A percentile compares a stretch with the other conserved stretches of the same genome.
Evolutionary conservation across 2,113 vertebrate genomes (phyloP).

Genomic region (Capra hircus): DNA sequence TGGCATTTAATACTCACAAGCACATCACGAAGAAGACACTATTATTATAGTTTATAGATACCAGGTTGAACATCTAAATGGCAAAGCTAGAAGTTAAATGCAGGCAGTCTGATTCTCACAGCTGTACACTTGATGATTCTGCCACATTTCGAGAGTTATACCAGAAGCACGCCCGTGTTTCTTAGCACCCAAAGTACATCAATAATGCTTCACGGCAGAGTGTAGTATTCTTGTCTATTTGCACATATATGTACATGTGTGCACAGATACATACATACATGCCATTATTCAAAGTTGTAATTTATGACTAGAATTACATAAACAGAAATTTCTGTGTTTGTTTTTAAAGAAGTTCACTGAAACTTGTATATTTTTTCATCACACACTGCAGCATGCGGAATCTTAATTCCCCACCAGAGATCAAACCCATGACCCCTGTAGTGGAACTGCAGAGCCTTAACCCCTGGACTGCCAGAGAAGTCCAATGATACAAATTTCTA

Average conservation of each 20-base stretch:
- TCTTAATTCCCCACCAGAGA: neutral
- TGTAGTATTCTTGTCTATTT: neutral
- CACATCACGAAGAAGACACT: neutral
- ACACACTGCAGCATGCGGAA: neutral
- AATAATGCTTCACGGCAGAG: neutral
- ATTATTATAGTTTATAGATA: neutral
- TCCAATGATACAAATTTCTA: neutral
- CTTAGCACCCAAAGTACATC: neutral
- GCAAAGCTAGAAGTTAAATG: neutral
- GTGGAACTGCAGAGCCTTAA: neutral
- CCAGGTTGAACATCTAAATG: neutral
- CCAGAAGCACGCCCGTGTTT: neutral
- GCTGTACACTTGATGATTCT: neutral
- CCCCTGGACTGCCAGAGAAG: neutral
- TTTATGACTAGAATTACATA: neutral
- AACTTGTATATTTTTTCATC: neutral
- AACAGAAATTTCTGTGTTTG: neutral
- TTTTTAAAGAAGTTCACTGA: neutral
- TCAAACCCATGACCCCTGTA: fast-evolving
- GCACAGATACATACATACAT: neutral
- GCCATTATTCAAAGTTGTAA: neutral
- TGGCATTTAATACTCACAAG: neutral
- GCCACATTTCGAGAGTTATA: neutral
- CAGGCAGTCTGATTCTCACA: neutral
- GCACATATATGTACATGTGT: too few relatives aligned